Evolutionary conservation across 1,140 invertebrate genomes (phyloP), one percentile per base, ranked within the genome.

Genomic region (Panagrolaimus sp.): DNA sequence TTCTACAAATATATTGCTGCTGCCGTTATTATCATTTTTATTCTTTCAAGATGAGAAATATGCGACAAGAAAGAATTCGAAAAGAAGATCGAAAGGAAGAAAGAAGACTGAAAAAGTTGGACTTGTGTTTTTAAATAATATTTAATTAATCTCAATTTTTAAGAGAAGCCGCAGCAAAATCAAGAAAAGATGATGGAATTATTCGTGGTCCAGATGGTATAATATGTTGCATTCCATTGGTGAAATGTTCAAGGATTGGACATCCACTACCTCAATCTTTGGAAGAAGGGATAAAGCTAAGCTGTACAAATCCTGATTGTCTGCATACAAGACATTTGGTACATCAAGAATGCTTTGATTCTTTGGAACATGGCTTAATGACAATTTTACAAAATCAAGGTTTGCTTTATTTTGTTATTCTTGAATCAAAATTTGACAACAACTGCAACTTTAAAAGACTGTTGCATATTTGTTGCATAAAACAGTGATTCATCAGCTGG

Each of bases 381-480:
- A 52, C 48, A n/a, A 52, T 52, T 52, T 52, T 52, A 24, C n/a
- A n/a, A 7, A 52, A 52, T 52, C 48, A 52, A 52, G 48, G 48
- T 52, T n/a, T n/a, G 48, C 26, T 12, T 0, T 1, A 1, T 47
- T 47, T n/a, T n/a, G 14, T 17, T 47, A 1, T 4, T 52, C 26
- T 52, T n/a, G 48, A n/a, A 52, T n/a, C n/a, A n/a, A n/a, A n/a
- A n/a, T n/a, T n/a, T n/a, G n/a, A n/a, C n/a, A n/a, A n/a, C n/a
- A n/a, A n/a, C n/a, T n/a, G n/a, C n/a, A n/a, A n/a, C n/a, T n/a
- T n/a, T n/a, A 46, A 46, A n/a, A 9, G 45, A n/a, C 45, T 46
- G 45, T 46, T n/a, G 45, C 9, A 46, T 9, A 0, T 52, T 52
- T 4, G 1, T 8, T 7, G 15, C 14, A n/a, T n/a, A n/a, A n/a